phyloP scores from a whole-genome alignment of 2,888 invertebrate species.

The Ceratothoa steindachneri region DNA sequence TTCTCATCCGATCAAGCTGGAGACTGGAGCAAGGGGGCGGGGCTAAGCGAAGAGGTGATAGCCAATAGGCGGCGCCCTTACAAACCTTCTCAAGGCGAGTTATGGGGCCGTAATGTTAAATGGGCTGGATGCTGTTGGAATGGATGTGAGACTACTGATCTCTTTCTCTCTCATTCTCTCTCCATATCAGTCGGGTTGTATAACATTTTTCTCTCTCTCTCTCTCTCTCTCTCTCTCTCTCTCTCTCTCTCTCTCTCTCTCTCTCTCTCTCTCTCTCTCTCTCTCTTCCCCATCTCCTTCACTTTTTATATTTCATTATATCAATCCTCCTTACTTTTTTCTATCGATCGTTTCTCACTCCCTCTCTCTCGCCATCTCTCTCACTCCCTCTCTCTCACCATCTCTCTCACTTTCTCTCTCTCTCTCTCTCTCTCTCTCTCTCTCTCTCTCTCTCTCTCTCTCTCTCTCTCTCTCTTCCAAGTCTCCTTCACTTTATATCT shows the following conservation, averaged over 20 bases:
- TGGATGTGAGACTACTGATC: constrained; percentile 4
- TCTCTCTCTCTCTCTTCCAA: neutral
- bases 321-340: no score
- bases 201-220: no score
- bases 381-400: neutral
- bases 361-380: neutral
- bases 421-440: neutral
- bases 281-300: no score
- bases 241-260: no score
- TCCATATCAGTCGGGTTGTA: no score
- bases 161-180: constrained; percentile 4
- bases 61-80: neutral
- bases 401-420: neutral
- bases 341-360: neutral
- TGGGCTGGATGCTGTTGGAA: constrained; percentile 11
- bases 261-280: no score
- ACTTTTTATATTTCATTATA: no score
- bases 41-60: neutral
- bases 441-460: neutral
- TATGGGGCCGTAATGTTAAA: constrained; percentile 7
- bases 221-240: no score
- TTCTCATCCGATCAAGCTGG: neutral
- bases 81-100: neutral
- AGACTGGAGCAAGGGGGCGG: neutral
- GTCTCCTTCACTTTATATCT: neutral